Evolutionary conservation across 2,888 invertebrate species (phyloP).

Genomic region (Amphipyra berbera): DNA sequence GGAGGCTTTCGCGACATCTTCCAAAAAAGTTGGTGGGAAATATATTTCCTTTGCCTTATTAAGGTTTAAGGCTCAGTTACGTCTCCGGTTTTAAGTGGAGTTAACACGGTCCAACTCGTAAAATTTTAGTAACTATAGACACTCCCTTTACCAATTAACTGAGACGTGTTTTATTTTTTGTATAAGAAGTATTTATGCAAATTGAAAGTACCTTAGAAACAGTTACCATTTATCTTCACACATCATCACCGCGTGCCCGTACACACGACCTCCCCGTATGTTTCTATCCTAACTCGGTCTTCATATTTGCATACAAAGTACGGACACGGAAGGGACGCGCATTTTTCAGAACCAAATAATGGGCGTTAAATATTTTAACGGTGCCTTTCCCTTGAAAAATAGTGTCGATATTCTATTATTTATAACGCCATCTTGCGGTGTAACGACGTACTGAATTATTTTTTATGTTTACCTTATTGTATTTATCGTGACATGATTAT

Average conservation of each 20-base stretch:
- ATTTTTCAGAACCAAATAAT: slow-evolving; percentile 77
- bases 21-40: no score
- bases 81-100: no score
- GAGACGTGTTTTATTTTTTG: no score
- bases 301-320: slow-evolving; percentile 78
- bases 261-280: slow-evolving; percentile 18
- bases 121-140: no score
- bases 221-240: no score
- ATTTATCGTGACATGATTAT: slow-evolving; percentile 48
- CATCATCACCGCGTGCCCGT: background rate
- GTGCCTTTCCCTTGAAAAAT: slow-evolving; percentile 69
- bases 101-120: no score
- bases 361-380: slow-evolving; percentile 80
- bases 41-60: no score
- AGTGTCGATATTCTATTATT: slow-evolving; percentile 77
- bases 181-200: no score
- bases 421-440: slow-evolving; percentile 65
- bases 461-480: slow-evolving; percentile 56
- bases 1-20: no score
- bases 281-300: slow-evolving; percentile 58
- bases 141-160: no score
- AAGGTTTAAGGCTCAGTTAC: no score
- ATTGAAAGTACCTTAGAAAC: no score
- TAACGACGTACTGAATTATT: slow-evolving; percentile 54
- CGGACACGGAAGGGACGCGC: slow-evolving; percentile 74